A percentile compares a stretch with the other conserved stretches of the same genome.
phyloP scores from a whole-genome alignment of 2,113 vertebrate genomes.

The Macrotis lagotis region DNA sequence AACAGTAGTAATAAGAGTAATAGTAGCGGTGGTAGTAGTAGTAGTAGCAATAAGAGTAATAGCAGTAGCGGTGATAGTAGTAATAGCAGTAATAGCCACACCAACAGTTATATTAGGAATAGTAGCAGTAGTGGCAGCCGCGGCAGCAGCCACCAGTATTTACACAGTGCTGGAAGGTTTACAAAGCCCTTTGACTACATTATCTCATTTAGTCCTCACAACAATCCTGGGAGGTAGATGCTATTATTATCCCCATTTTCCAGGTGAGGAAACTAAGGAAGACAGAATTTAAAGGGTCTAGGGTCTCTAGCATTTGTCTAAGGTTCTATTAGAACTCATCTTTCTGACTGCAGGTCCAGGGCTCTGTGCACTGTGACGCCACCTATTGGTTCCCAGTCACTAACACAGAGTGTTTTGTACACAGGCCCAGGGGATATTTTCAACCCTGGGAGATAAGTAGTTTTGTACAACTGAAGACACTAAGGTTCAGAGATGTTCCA shows the following conservation, averaged over 20 bases:
- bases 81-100: no score
- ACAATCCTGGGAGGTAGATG: not conserved
- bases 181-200: not conserved
- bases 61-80: no score
- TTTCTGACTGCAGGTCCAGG: not conserved
- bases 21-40: no score
- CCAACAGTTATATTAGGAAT: no score
- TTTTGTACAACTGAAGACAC: not conserved
- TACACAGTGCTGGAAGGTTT: not conserved
- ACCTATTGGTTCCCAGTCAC: not conserved
- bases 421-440: not conserved
- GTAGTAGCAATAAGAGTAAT: no score
- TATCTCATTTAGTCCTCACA: not conserved
- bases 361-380: not conserved
- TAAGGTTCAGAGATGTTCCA: not conserved
- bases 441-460: not conserved
- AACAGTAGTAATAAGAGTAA: not conserved
- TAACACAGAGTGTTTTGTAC: not conserved
- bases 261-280: not conserved
- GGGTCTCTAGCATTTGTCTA: not conserved
- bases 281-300: not conserved
- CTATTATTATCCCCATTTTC: not conserved
- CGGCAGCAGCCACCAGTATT: not conserved
- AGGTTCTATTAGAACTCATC: not conserved
- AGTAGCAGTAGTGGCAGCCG: no score